Percentiles rank a stretch among this genome's conserved stretches.
Evolutionary conservation across 2,888 invertebrate species (phyloP).

Genomic region (Eugnorisma glareosa): DNA sequence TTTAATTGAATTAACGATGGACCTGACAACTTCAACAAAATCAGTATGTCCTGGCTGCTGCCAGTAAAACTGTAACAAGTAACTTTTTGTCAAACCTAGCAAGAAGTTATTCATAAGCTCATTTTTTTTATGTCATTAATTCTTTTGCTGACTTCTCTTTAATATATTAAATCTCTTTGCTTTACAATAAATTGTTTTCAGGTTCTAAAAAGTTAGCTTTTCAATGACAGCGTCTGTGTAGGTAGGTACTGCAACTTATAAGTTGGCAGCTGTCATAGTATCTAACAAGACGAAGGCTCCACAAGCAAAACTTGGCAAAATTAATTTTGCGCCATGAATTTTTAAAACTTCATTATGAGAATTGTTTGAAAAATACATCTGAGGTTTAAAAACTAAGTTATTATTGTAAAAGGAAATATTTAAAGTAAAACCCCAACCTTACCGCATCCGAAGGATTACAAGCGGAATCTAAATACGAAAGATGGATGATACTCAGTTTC

Average conservation of each 20-base stretch:
- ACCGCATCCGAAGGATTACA: slow-evolving; percentile 58
- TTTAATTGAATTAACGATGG: not conserved
- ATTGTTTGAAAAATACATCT: not conserved
- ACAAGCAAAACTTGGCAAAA: not conserved
- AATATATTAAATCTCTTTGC: not conserved
- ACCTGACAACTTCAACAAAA: not conserved
- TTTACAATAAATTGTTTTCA: not conserved
- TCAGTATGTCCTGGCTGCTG: not conserved
- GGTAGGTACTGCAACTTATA: slow-evolving; percentile 2
- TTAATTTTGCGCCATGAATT: not conserved
- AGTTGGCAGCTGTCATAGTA: slow-evolving; percentile 25
- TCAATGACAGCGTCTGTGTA: not conserved
- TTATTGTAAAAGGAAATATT: slow-evolving; percentile 13
- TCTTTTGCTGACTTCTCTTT: not conserved
- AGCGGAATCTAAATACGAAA: slow-evolving; percentile 60
- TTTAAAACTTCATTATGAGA: not conserved
- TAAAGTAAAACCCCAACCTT: slow-evolving; percentile 42
- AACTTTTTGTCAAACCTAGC: not conserved
- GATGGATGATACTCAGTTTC: slow-evolving; percentile 51
- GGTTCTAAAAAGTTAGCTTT: not conserved
- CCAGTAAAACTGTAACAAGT: no score
- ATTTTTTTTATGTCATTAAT: not conserved
- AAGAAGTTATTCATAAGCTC: no score
- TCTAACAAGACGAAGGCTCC: not conserved
- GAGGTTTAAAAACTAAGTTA: not conserved